Evolutionary conservation across 2,888 invertebrate species (phyloP).

Genomic region (Carabus problematicus): DNA sequence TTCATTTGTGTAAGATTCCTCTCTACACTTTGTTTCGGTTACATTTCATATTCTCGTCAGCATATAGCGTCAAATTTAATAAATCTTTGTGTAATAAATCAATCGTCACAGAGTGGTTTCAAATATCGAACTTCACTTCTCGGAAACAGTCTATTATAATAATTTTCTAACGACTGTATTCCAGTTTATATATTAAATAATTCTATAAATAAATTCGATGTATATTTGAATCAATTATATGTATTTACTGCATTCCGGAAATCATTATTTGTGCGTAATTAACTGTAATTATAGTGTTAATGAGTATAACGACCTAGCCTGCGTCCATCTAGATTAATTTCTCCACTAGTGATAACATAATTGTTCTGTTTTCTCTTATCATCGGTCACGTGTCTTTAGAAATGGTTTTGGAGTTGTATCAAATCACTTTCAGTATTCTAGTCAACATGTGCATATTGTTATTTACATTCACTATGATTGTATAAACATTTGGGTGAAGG

Average conservation of each 20-base stretch:
- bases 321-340: slow-evolving; percentile 24
- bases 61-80: too few species aligned
- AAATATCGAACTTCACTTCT: not conserved
- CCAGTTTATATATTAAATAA: too few species aligned
- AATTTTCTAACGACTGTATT: too few species aligned
- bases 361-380: slow-evolving; percentile 4
- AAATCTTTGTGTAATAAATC: too few species aligned
- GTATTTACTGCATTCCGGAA: too few species aligned
- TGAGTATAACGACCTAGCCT: slow-evolving; percentile 24
- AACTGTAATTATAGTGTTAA: slow-evolving; percentile 21
- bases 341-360: slow-evolving; percentile 23
- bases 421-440: too few species aligned
- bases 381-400: not conserved
- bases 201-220: too few species aligned
- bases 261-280: not conserved
- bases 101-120: not conserved
- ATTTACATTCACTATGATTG: too few species aligned
- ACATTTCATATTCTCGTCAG: slow-evolving; percentile 2
- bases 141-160: not conserved
- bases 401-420: slow-evolving; percentile 8
- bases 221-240: too few species aligned
- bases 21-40: slow-evolving; percentile 18
- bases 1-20: slow-evolving; percentile 24
- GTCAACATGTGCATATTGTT: too few species aligned
- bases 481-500: too few species aligned